Evolutionary conservation across 2,888 invertebrate genomes (phyloP), one percentile per base, ranked within the genome.

Genomic region (Oxycera nigricornis): DNA sequence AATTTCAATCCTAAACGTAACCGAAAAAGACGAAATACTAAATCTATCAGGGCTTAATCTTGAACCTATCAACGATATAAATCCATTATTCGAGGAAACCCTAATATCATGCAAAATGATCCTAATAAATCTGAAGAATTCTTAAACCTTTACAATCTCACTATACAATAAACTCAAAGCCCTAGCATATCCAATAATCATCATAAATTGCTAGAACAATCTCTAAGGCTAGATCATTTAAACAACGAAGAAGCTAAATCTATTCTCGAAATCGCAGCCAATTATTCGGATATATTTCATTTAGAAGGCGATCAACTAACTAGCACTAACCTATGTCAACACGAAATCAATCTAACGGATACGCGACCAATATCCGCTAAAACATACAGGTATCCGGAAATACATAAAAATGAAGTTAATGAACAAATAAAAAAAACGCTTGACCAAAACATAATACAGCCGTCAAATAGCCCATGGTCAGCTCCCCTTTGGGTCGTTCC

Each of bases 241-340:
- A 2, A 22, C 14, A 20, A 4, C 2, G 55, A 55, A 55, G 55
- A 55, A 55, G 9, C 76, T 80, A 55, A 81, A 81, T 50, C 50
- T 17, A 50, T 82, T 20, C 7, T 65, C 22, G 74, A 79, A 28
- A 57, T 81, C 14, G 79, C 80, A 28, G 20, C 41, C 0, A 76
- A 82, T 76, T 81, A n/a, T 14, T 50, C 50, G 9, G 50, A 50
- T 17, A 50, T 50, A 50, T 50, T 83, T 70, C 77, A 82, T 50
- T 77, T 74, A 7, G 81, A 82, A 11, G 70, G 79, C 2, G 78
- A 81, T 1, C 80, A 81, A 0, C 30, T 83, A 35, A 79, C 80
- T 0, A 79, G 78, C 6, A 82, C 81, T 2, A 79, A 81, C 11
- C 1, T 14, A 1, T 14, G 20, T 20, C 20, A 67, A 41, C 67